Evolutionary conservation across 2,797 vertebrate species (phyloP), one percentile per base, ranked within the genome.

Genomic region (Typhlichthys subterraneus): DNA sequence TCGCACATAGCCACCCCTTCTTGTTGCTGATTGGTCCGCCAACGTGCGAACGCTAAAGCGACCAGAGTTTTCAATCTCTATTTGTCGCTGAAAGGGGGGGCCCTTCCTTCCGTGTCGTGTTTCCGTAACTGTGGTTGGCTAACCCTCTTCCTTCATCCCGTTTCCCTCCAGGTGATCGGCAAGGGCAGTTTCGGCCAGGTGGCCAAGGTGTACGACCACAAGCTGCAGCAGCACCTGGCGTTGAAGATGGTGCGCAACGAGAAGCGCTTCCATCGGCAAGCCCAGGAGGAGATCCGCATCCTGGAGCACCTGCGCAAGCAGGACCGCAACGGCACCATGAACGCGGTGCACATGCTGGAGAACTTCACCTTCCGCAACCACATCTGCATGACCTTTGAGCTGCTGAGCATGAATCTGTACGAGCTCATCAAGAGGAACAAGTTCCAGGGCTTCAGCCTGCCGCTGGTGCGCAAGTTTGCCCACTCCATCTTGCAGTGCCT

Each of bases 151-250:
- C n/a, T 15, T 8, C 23, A 3, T 23, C 23, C 23, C 3, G 3
- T 23, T 23, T 23, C 23, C 51, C 85, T 94, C 65, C 92, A 99
- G 89, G 91, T 99, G 52, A 99, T 99, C 0, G 98, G 98, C 64
- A 99, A 99, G 83, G 98, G 98, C 49, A 99, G 97, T 80, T 99
- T 99, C 53, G 98, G 98, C 6, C 97, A 99, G 73, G 98, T 99
- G 59, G 96, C 97, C 1, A 98, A 98, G 76, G 97, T 97, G 13
- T 99, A 98, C 0, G 98, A 99, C 82, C 98, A 99, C 86, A 99
- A 98, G 79, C 88, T 95, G 54, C 95, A 96, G 72, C 96, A 97
- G 60, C 97, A 98, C 51, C 89, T 99, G 66, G 97, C 97, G 56
- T 86, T 99, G n/a, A 99, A 99, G 83, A 96, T 99, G 94, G 97